phyloP scores from a whole-genome alignment of 2,888 invertebrate species.

The Lycophotia porphyrea region DNA sequence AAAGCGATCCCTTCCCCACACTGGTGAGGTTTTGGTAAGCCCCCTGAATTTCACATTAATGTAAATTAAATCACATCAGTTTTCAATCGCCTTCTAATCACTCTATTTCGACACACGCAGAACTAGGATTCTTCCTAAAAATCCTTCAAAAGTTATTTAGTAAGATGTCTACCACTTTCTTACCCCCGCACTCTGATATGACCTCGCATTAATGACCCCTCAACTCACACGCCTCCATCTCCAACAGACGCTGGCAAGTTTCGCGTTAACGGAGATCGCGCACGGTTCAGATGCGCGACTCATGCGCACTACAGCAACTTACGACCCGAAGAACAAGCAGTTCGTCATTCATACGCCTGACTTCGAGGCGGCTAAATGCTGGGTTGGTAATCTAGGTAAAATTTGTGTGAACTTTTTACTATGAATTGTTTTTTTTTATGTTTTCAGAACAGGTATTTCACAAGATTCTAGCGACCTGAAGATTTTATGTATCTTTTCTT shows the following conservation, averaged over 20 bases:
- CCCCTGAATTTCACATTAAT: not conserved
- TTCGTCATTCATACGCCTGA: conserved; percentile 98
- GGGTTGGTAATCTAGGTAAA: conserved; percentile 97
- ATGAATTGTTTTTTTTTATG: conserved; percentile 10
- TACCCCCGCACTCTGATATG: not conserved
- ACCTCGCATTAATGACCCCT: not conserved
- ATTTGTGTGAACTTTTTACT: conserved; percentile 75
- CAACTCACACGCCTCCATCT: not conserved
- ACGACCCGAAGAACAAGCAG: conserved; percentile 93
- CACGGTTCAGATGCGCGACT: conserved; percentile 98
- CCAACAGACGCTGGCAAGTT: conserved; percentile 93
- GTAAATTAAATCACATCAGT: not conserved
- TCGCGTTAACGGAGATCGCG: conserved; percentile 97
- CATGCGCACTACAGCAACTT: conserved; percentile 97
- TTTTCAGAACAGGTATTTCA: not conserved
- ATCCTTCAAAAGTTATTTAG: not conserved
- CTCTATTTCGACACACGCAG: not conserved
- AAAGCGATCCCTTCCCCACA: not conserved
- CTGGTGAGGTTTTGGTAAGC: not conserved
- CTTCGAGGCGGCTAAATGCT: conserved; percentile 98
- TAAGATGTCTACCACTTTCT: not conserved
- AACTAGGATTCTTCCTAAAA: not conserved
- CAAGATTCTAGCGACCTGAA: not conserved
- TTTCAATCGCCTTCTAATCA: not conserved
- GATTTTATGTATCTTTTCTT: not conserved